These are phyloP conservation scores for Cebus imitator DNA, from an alignment of 2,113 vertebrate genomes.

Conservation along the genomic window DNA sequence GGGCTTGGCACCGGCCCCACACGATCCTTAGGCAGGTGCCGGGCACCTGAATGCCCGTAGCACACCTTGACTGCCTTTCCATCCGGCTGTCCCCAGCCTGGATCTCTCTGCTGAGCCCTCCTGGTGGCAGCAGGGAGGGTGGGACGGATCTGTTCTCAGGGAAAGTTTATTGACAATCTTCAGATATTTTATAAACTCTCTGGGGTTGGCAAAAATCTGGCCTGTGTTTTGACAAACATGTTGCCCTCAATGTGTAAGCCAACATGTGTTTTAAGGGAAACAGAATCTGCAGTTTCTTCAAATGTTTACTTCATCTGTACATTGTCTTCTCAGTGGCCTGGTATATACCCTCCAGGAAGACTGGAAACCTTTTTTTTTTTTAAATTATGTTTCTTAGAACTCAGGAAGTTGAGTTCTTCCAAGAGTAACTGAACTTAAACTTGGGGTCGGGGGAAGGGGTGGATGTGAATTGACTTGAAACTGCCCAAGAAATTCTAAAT, in stretches of 20 bases:
- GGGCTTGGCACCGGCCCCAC: not conserved
- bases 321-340: constrained; percentile 46
- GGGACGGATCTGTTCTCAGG: not conserved
- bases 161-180: constrained; percentile 18
- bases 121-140: too few relatives aligned
- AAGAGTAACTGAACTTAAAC: constrained; percentile 20
- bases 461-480: not conserved
- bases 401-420: constrained; percentile 38
- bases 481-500: not conserved
- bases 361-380: not conserved
- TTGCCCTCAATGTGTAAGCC: constrained; percentile 18
- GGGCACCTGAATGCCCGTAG: not conserved
- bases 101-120: not conserved
- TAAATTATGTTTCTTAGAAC: constrained; percentile 54
- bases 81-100: not conserved
- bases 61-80: not conserved
- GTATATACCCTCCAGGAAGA: constrained; percentile 25
- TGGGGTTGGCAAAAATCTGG: not conserved
- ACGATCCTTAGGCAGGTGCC: too few relatives aligned
- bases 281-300: not conserved
- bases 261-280: constrained; percentile 18
- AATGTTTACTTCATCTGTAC: constrained; percentile 33
- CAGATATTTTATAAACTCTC: constrained; percentile 12
- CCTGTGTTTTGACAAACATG: constrained; percentile 34
- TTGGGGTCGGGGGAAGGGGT: not conserved